Base-by-base conservation (phyloP, 2,888 invertebrate species). In the Drosophila lutescens region DNA sequence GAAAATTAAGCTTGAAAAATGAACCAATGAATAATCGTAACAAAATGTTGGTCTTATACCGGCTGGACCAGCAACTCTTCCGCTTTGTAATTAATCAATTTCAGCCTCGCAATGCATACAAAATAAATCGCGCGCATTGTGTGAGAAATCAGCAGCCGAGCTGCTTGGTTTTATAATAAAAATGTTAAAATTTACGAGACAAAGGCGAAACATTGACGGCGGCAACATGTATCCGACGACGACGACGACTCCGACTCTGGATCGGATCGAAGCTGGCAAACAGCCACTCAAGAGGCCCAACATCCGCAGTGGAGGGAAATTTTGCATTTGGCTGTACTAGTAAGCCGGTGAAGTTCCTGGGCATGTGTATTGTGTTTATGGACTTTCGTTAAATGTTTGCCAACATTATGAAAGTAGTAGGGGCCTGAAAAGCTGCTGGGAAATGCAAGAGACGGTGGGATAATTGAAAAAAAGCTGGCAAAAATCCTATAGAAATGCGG, bases 171-270 rank as follows among this genome's bases (percentile, higher is more conserved):
- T 77, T 76, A 77, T 82, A 84, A 84, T 86, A 84, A 84, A 81
- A 86, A 77, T 84, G 82, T 86, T 79, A 40, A 79, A 76, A 82
- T 84, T 79, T 86, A 81, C 77, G 87, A 86, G 85, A 81, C 82
- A 86, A 82, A 82, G 81, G 82, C 82, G 77, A 70, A 84, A 84
- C 73, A 79, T 71, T 86, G 82, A 82, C 82, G 79, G 62, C 73
- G 59, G 65, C 79, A 77, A 84, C 84, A 78, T 86, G 86, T 82
- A 79, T 82, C 74, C 66, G 53, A 23, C 47, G 36, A 59, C 66
- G 53, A 23, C 47, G 36, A 59, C 54, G 10, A 12, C 43, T 43
- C 20, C 47, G 34, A 44, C 38, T 32, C n/a, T 6, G 15, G 23
- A 38, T 51, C 51, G 53, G 15, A 36, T 53, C 23, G 38, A 12